Conservation (phyloP, 2,797 vertebrate species). For the Ispidina picta region DNA sequence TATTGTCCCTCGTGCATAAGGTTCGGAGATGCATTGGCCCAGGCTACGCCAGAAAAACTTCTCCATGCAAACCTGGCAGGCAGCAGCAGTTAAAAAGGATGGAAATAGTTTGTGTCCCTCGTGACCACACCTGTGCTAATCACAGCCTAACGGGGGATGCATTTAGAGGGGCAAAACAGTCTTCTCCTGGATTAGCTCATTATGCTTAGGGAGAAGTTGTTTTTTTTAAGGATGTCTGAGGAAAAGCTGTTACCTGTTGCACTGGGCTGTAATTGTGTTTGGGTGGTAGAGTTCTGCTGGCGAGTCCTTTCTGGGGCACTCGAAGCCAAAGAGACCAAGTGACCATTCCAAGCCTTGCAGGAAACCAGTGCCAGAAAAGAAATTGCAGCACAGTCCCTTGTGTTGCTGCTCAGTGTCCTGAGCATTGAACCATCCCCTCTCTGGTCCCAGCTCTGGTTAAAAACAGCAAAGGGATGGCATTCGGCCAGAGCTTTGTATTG, state of each 20-base stretch:
- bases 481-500: not conserved
- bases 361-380: not conserved
- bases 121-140: not conserved
- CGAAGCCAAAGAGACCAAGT: conserved; percentile 21
- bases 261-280: not conserved
- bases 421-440: not conserved
- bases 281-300: not conserved
- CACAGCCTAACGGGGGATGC: not conserved
- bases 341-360: not conserved
- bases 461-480: not conserved
- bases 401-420: not conserved
- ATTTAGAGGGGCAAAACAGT: not conserved
- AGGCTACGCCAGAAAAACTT: conserved; percentile 26
- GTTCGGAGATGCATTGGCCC: conserved; percentile 61
- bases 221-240: not conserved
- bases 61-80: conserved; percentile 15
- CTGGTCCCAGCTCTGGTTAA: not conserved
- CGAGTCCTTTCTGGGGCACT: not conserved
- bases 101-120: not conserved
- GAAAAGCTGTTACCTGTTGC: not conserved
- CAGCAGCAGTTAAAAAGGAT: not conserved
- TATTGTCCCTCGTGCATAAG: conserved; percentile 62
- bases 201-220: rapidly evolving
- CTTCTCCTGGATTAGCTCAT: not conserved
- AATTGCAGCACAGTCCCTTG: not conserved